These are phyloP conservation scores for Propsilocerus akamusi DNA, from an alignment of 1,140 invertebrate genomes.

Conservation along the genomic window DNA sequence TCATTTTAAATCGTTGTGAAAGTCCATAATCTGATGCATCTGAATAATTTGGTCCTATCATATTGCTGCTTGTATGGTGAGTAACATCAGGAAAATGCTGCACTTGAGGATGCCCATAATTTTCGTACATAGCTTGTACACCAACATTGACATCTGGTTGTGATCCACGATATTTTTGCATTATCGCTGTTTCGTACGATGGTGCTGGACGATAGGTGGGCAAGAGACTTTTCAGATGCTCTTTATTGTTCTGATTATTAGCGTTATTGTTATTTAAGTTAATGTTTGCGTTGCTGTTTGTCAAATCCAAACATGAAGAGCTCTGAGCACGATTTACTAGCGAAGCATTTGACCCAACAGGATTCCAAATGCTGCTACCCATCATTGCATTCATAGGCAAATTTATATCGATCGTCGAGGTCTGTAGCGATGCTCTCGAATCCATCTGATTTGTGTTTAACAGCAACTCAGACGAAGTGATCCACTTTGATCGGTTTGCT, in stretches of 20 bases:
- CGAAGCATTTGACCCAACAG: slow-evolving; percentile 4
- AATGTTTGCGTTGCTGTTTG: slow-evolving; percentile 25
- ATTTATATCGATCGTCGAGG: background rate
- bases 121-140: slow-evolving; percentile 10
- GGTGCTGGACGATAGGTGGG: slow-evolving; percentile 82
- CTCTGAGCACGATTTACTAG: slow-evolving; percentile 38
- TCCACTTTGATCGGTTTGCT: background rate
- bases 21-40: slow-evolving; percentile 14
- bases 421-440: background rate
- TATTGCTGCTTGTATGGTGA: background rate
- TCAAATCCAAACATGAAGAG: slow-evolving; percentile 47
- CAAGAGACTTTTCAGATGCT: slow-evolving; percentile 39
- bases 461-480: background rate
- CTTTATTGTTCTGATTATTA: slow-evolving; percentile 10
- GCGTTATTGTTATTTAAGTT: slow-evolving; percentile 11
- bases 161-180: slow-evolving; percentile 46
- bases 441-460: background rate
- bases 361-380: slow-evolving; percentile 1
- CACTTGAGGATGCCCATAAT: slow-evolving; percentile 13
- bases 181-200: slow-evolving; percentile 85
- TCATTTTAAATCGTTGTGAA: slow-evolving; percentile 33
- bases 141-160: slow-evolving; percentile 20
- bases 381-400: background rate
- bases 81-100: slow-evolving; percentile 34
- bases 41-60: background rate